These are phyloP conservation scores for Drosophila orosa DNA, from an alignment of 1,140 invertebrate species.

Conservation along the genomic window DNA sequence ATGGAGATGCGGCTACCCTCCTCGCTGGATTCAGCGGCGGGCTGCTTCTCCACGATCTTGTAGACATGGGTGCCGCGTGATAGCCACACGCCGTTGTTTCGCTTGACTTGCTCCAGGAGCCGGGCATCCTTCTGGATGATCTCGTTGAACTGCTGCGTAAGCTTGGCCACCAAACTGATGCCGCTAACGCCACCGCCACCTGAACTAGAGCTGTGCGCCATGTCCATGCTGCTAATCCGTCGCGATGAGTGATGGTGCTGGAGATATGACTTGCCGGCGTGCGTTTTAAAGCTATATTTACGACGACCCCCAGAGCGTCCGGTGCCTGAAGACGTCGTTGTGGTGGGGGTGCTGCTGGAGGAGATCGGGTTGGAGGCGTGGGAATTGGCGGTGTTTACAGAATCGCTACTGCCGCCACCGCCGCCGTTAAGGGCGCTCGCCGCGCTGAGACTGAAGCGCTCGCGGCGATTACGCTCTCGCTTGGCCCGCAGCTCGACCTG, in stretches of 20 bases:
- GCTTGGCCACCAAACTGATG: slow-evolving; percentile 83
- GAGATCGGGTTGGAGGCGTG: slow-evolving; percentile 33
- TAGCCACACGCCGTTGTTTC: slow-evolving; percentile 74
- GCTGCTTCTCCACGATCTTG: slow-evolving; percentile 73
- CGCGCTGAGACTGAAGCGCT: slow-evolving; percentile 56
- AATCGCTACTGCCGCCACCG: slow-evolving; percentile 64
- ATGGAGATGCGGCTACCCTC: slow-evolving; percentile 49
- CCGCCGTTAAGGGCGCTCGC: slow-evolving; percentile 46
- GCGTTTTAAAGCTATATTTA: slow-evolving; percentile 83
- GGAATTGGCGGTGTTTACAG: slow-evolving; percentile 57
- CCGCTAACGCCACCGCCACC: not conserved
- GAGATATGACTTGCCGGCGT: slow-evolving; percentile 66
- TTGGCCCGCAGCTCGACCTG: slow-evolving; percentile 17
- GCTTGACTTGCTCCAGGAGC: slow-evolving; percentile 83
- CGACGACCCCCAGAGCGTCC: slow-evolving; percentile 46
- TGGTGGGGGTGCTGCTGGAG: slow-evolving; percentile 20
- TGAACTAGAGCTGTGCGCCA: not conserved
- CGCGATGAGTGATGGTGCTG: slow-evolving; percentile 62
- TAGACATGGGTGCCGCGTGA: slow-evolving; percentile 73
- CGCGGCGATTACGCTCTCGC: slow-evolving; percentile 13
- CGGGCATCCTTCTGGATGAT: slow-evolving; percentile 82
- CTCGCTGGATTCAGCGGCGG: not conserved
- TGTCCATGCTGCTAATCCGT: slow-evolving; percentile 33
- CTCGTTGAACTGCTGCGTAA: slow-evolving; percentile 85
- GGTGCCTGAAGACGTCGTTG: slow-evolving; percentile 34